Evolutionary conservation across 2,797 vertebrate genomes (phyloP).

Genomic region (Trachops cirrhosus): DNA sequence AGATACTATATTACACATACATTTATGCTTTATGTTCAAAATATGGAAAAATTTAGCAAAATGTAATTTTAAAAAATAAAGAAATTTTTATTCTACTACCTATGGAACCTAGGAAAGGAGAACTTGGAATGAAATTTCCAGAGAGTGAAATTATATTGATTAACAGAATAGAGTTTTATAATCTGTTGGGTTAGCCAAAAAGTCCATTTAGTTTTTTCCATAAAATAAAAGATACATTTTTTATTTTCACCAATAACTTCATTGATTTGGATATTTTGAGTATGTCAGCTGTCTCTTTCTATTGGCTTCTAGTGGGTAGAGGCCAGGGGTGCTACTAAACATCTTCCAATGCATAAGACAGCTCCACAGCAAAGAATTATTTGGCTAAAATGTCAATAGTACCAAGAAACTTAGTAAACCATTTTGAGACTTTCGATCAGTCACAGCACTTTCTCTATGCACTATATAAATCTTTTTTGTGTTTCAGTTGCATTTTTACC

Average conservation of each 20-base stretch:
- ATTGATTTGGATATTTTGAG: neutral
- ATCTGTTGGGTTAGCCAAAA: neutral
- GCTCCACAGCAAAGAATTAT: neutral
- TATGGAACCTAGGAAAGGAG: neutral
- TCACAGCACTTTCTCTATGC: neutral
- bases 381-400: no score
- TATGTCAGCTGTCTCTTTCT: neutral
- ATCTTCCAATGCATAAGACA: neutral
- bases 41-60: neutral
- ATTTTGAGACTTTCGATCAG: no score
- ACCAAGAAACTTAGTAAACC: no score
- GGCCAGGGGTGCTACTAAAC: neutral
- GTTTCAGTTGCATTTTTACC: neutral
- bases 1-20: neutral
- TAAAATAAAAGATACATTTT: neutral
- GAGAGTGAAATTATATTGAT: neutral
- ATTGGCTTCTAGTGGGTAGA: neutral
- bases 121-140: neutral
- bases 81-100: neutral
- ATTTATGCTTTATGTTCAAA: neutral
- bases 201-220: no score
- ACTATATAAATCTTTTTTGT: neutral
- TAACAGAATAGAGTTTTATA: neutral
- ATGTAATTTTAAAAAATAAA: neutral
- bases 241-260: neutral